Conservation (phyloP, 2,113 vertebrate genomes). For the Myrmophylax atrothorax region DNA sequence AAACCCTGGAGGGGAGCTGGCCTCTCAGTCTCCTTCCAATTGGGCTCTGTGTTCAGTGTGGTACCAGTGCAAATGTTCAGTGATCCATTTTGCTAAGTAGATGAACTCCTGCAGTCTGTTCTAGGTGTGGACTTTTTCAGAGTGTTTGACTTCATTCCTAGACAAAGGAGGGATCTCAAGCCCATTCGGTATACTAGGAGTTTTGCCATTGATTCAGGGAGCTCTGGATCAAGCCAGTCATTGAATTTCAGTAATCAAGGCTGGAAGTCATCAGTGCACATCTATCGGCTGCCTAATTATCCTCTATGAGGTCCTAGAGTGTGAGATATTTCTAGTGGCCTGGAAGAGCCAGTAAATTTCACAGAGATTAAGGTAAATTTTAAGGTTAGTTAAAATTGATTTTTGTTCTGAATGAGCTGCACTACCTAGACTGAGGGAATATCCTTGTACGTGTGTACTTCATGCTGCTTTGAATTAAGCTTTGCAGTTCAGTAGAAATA, state of each 20-base stretch:
- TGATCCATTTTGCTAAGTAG: background rate
- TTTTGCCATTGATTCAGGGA: slow-evolving; percentile 58
- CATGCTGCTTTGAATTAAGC: background rate
- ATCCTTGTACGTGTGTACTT: background rate
- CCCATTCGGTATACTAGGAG: background rate
- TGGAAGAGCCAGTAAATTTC: slow-evolving; percentile 68
- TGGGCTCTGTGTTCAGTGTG: background rate
- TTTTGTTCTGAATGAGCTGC: slow-evolving; percentile 34
- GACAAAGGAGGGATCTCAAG: slow-evolving; percentile 21
- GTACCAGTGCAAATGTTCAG: background rate
- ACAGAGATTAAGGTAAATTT: slow-evolving; percentile 61
- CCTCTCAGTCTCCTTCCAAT: background rate
- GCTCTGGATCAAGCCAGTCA: slow-evolving; percentile 57
- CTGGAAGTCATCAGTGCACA: slow-evolving; percentile 44
- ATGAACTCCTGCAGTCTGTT: slow-evolving; percentile 47
- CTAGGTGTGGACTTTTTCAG: slow-evolving; percentile 28
- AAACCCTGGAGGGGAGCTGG: background rate
- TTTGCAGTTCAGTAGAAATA: slow-evolving; percentile 17
- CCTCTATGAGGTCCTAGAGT: slow-evolving; percentile 50
- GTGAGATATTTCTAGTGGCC: slow-evolving; percentile 55
- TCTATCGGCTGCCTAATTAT: slow-evolving; percentile 20
- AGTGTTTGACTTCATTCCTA: slow-evolving; percentile 38
- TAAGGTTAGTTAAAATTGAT: slow-evolving; percentile 53
- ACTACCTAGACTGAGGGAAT: background rate
- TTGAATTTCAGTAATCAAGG: slow-evolving; percentile 44